Percentiles rank a stretch among this genome's conserved stretches.
Evolutionary conservation across 2,888 invertebrate species (phyloP).

Genomic region (Perithous albicinctus): DNA sequence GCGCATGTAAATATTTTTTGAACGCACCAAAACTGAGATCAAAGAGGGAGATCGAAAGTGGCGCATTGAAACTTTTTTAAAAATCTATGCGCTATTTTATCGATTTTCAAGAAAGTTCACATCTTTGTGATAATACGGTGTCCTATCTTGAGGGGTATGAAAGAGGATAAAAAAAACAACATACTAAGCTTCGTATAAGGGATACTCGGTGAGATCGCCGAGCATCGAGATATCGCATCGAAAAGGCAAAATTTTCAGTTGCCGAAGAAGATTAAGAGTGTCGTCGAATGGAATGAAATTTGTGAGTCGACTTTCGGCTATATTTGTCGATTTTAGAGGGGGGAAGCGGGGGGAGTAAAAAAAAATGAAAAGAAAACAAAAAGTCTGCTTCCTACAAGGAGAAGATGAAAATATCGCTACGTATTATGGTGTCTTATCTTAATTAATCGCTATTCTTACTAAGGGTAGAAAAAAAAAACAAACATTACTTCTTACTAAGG

Average conservation of each 20-base stretch:
- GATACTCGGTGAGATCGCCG: neutral
- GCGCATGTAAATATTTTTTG: slow-evolving; percentile 65
- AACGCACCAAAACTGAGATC: slow-evolving; percentile 63
- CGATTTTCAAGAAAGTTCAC: slow-evolving; percentile 24
- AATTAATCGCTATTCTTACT: slow-evolving; percentile 79
- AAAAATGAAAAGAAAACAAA: slow-evolving; percentile 50
- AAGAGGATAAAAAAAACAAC: slow-evolving; percentile 6
- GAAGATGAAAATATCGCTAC: slow-evolving; percentile 78
- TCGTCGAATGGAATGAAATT: slow-evolving; percentile 10
- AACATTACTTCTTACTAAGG: slow-evolving; percentile 61
- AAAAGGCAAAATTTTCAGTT: slow-evolving; percentile 37
- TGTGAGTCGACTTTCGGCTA: slow-evolving; percentile 13
- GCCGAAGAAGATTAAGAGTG: slow-evolving; percentile 9
- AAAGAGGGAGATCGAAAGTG: slow-evolving; percentile 30
- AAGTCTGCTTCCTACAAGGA: slow-evolving; percentile 66
- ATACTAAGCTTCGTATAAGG: slow-evolving; percentile 40
- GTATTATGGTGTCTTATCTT: slow-evolving; percentile 82
- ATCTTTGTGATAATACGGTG: slow-evolving; percentile 45
- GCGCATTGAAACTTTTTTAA: slow-evolving; percentile 7
- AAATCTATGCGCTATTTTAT: slow-evolving; percentile 27
- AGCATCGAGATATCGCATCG: slow-evolving; percentile 31
- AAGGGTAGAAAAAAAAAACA: slow-evolving; percentile 67
- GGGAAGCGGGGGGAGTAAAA: neutral
- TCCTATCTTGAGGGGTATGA: slow-evolving; percentile 28
- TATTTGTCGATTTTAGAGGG: slow-evolving; percentile 8